Percentiles rank a stretch among this genome's conserved stretches.
Evolutionary conservation across 2,888 invertebrate genomes (phyloP).

Genomic region (Lydus trimaculatus): DNA sequence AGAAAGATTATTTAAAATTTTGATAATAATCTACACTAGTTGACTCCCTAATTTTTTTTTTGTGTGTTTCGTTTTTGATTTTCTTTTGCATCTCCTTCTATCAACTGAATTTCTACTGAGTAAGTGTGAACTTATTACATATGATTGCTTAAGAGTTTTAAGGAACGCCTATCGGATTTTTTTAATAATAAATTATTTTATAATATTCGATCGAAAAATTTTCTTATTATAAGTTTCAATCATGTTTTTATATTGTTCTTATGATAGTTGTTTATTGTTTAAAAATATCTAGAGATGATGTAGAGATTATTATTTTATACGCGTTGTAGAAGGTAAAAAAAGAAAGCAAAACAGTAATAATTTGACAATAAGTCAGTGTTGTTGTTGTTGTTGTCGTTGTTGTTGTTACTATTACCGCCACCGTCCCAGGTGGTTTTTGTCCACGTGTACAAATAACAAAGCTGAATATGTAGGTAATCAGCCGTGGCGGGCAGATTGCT

Average conservation of each 20-base stretch:
- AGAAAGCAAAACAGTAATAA: neutral
- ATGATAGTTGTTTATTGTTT: neutral
- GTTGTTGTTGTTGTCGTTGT: neutral
- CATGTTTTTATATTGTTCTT: neutral
- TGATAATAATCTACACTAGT: neutral
- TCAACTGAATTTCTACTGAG: neutral
- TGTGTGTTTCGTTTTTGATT: neutral
- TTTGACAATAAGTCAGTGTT: neutral
- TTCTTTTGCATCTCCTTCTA: neutral
- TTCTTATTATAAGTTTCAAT: neutral
- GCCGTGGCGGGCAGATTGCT: conserved; percentile 47
- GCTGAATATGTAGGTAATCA: conserved; percentile 36
- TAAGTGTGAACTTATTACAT: conserved; percentile 4
- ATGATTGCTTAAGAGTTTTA: neutral
- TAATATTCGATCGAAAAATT: neutral
- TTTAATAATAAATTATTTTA: conserved; percentile 1
- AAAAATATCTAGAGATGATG: neutral
- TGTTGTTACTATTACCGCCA: neutral
- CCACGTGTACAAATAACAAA: conserved; percentile 16
- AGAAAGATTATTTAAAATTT: neutral
- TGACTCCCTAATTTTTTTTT: neutral
- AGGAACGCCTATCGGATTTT: neutral
- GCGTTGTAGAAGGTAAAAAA: too few relatives aligned
- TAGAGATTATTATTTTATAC: neutral
- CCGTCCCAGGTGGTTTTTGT: conserved; percentile 22